Base-by-base conservation (phyloP, 1,140 invertebrate species). In the Panagrolaimus sp. region DNA sequence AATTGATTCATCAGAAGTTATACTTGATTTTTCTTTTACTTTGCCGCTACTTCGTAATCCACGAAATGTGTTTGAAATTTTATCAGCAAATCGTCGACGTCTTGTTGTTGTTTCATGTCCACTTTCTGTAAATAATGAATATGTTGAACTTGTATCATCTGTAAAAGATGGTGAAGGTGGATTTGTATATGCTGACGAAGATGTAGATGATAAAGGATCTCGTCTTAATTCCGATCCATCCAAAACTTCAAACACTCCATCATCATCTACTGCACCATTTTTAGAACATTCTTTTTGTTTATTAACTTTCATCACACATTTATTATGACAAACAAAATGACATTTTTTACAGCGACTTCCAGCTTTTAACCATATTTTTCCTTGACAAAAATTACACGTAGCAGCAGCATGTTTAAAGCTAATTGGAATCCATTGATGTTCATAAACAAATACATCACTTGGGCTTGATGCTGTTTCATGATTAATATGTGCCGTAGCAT, bases 291-390 rank as follows among this genome's bases (percentile, higher is more conserved):
- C 86, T n/a, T 89, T 90, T 51, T 89, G 88, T 43, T 88, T 87
- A 78, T 92, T 89, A 83, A 92, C 94, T 72, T 92, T 91, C 9
- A 88, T 87, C 66, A 92, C 89, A 84, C 93, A 96, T 80, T 96
- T 96, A 82, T 94, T 94, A 83, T 96, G 93, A 83, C 92, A 93
- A 69, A 91, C 91, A 87, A 94, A 89, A 0, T 88, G 87, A 83
- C 93, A 96, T 46, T 89, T 88, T 48, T 88, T 86, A 84, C 93
- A 96, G 75, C 92, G 90, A 72, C 92, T 91, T 4, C 91, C 93
- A 78, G 92, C 90, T 85, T 95, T 94, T 47, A 96, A 84, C 93
- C 93, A 96, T 74, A 96, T 95, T 90, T 93, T 84, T 42, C 78
- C 78, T 82, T 79, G 79, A 78, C 67, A 78, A 73, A 78, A 68